Percentiles rank a stretch among this genome's conserved stretches.
These are phyloP conservation scores for Motacilla alba DNA, from an alignment of 2,113 vertebrate species.

Conservation along the genomic window DNA sequence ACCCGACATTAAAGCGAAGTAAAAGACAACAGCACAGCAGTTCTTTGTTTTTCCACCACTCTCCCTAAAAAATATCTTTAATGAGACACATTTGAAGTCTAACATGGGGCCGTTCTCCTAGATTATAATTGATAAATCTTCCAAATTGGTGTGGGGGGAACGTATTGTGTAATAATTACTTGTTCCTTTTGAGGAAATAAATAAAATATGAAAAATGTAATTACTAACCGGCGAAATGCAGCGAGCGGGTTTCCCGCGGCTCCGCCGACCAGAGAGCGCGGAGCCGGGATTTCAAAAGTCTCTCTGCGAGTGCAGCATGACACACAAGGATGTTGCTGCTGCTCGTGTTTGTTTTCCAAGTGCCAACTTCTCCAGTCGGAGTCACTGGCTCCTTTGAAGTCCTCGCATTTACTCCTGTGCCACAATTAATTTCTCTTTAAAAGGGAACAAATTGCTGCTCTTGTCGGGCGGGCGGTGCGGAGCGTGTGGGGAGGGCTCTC, in stretches of 20 bases:
- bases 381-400: constrained; percentile 11
- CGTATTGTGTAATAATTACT: constrained; percentile 65
- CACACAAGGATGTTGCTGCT: background rate
- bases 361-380: constrained; percentile 19
- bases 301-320: background rate
- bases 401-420: background rate
- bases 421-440: constrained; percentile 31
- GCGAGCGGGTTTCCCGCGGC: constrained; percentile 10
- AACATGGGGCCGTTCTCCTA: constrained; percentile 59
- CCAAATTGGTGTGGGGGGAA: constrained; percentile 50
- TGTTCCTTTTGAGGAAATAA: constrained; percentile 67
- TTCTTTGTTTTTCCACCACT: constrained; percentile 66
- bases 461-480: rapidly evolving
- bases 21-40: constrained; percentile 69
- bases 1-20: constrained; percentile 41
- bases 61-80: constrained; percentile 57
- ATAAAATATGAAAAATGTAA: constrained; percentile 71
- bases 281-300: constrained; percentile 33
- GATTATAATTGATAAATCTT: constrained; percentile 69
- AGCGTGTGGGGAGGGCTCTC: background rate
- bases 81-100: constrained; percentile 68
- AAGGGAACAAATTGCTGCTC: constrained; percentile 43
- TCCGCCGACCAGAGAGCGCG: background rate
- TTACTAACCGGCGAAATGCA: constrained; percentile 31
- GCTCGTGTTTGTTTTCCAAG: background rate